Evolutionary conservation across 2,797 vertebrate genomes (phyloP).

Genomic region (Hirundo rustica): DNA sequence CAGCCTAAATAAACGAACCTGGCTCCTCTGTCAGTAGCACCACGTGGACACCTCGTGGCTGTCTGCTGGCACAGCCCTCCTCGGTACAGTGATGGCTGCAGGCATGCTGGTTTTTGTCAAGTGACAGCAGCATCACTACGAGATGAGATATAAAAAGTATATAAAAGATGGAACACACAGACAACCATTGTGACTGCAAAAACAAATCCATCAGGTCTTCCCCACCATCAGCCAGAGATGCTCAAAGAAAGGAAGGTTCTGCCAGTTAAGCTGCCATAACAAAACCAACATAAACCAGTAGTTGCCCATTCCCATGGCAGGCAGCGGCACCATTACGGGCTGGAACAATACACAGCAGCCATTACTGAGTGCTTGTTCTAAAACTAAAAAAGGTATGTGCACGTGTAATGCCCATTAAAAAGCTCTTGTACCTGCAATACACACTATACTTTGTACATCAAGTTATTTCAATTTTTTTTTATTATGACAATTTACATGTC

Average conservation of each 20-base stretch:
- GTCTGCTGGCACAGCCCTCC: not conserved
- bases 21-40: not conserved
- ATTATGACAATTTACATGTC: slow-evolving; percentile 98
- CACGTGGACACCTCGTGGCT: accelerated
- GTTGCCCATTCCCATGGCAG: accelerated
- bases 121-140: not conserved
- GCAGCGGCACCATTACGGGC: accelerated
- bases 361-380: not conserved
- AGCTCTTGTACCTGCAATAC: slow-evolving; percentile 35
- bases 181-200: not conserved
- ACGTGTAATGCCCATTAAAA: not conserved
- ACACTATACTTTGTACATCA: slow-evolving; percentile 64
- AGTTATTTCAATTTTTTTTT: slow-evolving; percentile 81
- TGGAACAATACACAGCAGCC: not conserved
- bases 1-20: not conserved
- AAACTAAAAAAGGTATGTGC: not conserved
- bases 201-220: not conserved
- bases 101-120: not conserved
- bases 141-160: not conserved
- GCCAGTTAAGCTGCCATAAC: not conserved
- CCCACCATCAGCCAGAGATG: not conserved
- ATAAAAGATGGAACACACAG: accelerated
- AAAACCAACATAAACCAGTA: not conserved
- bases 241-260: not conserved
- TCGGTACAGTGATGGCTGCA: not conserved